A percentile compares a stretch with the other conserved stretches of the same genome.
Conservation (phyloP, 2,888 invertebrate species). For the Cheilosia variabilis region DNA sequence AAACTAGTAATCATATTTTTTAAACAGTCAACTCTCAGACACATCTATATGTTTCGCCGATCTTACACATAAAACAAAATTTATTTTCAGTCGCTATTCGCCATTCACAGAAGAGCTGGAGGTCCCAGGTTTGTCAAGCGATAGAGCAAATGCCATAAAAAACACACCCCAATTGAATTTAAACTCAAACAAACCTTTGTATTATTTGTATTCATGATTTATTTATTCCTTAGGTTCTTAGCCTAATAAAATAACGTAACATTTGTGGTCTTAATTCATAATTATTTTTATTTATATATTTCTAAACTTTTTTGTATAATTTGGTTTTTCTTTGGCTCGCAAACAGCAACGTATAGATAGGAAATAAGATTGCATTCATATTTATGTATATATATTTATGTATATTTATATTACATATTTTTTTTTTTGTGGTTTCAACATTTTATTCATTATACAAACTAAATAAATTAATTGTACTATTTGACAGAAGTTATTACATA, state of each 20-base stretch:
- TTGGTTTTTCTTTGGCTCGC: conserved; percentile 33
- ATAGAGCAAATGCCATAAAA: too few relatives aligned
- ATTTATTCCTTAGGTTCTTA: not conserved
- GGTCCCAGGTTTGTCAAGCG: too few relatives aligned
- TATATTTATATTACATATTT: conserved; percentile 56
- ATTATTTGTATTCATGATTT: not conserved
- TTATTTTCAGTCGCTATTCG: too few relatives aligned
- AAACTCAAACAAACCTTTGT: too few relatives aligned
- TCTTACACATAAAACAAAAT: too few relatives aligned
- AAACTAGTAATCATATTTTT: too few relatives aligned
- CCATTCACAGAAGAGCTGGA: too few relatives aligned
- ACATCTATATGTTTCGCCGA: too few relatives aligned
- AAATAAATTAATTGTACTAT: conserved; percentile 52
- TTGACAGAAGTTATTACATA: conserved; percentile 40
- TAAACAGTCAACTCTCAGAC: too few relatives aligned
- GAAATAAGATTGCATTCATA: conserved; percentile 57
- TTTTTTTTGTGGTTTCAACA: conserved; percentile 6
- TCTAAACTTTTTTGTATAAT: conserved; percentile 47
- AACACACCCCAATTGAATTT: too few relatives aligned
- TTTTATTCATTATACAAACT: conserved; percentile 59
- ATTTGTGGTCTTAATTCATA: not conserved
- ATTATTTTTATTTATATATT: conserved; percentile 18
- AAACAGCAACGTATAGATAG: conserved; percentile 57
- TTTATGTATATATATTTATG: conserved; percentile 15
- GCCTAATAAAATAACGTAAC: not conserved